Percentiles rank a stretch among this genome's conserved stretches.
Evolutionary conservation across 2,888 invertebrate genomes (phyloP).

Genomic region (Dryocosmus kuriphilus): DNA sequence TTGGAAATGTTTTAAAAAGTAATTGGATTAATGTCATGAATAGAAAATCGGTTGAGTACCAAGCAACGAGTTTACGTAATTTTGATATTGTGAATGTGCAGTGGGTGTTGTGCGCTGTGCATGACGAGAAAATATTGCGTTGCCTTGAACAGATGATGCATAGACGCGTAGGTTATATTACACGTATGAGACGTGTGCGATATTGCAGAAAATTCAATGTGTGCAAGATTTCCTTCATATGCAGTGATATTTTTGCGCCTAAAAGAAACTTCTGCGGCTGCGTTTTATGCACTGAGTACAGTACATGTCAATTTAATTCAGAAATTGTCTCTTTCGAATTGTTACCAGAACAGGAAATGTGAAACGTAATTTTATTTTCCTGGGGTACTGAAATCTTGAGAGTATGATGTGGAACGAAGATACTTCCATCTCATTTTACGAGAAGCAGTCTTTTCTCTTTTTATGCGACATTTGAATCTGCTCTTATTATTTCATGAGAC

Average conservation of each 20-base stretch:
- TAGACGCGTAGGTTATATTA: constrained; percentile 35
- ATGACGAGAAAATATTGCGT: constrained; percentile 44
- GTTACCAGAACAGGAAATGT: constrained; percentile 18
- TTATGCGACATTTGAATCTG: not conserved
- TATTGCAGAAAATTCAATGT: not conserved
- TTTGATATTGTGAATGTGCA: constrained; percentile 35
- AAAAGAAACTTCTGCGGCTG: not conserved
- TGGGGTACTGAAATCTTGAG: constrained; percentile 14
- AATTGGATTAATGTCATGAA: constrained; percentile 35
- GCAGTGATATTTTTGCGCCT: not conserved
- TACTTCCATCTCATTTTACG: constrained; percentile 30
- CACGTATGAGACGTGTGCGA: constrained; percentile 30
- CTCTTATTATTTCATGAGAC: not conserved
- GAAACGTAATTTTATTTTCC: constrained; percentile 25
- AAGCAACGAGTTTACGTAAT: constrained; percentile 29
- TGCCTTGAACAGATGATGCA: constrained; percentile 44
- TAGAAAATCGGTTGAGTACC: constrained; percentile 23
- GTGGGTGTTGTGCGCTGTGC: constrained; percentile 41
- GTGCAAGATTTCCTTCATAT: not conserved
- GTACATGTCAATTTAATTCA: constrained; percentile 27
- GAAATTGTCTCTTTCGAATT: constrained; percentile 29
- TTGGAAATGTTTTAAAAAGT: not conserved
- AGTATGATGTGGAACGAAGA: constrained; percentile 21
- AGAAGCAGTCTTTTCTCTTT: constrained; percentile 19
- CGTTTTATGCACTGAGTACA: not conserved